phyloP scores from a whole-genome alignment of 2,888 invertebrate genomes.

The Phyllotreta cruciferae region DNA sequence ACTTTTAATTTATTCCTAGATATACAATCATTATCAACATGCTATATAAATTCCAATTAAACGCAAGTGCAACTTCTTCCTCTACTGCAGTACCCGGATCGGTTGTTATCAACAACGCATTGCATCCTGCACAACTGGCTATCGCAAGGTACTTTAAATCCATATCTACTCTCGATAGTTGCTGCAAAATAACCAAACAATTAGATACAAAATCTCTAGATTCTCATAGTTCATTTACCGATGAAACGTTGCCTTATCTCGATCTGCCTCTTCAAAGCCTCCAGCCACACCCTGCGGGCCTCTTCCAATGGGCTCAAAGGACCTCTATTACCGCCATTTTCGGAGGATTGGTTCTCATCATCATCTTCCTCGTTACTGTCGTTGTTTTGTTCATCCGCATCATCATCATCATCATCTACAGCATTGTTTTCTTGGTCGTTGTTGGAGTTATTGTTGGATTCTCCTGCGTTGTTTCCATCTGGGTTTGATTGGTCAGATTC shows the following conservation, averaged over 20 bases:
- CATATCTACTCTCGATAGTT: neutral
- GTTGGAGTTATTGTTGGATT: neutral
- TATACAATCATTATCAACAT: neutral
- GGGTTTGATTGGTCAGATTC: too few species aligned
- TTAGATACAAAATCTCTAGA: neutral
- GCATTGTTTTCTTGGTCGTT: neutral
- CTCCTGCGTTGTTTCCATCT: neutral
- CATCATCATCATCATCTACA: neutral
- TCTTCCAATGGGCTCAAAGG: neutral
- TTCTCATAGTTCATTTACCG: neutral
- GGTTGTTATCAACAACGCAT: constrained; percentile 11
- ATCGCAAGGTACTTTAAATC: neutral
- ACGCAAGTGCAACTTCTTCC: constrained; percentile 10
- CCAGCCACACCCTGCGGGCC: neutral
- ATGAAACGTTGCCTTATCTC: neutral
- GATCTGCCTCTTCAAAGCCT: neutral
- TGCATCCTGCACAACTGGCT: neutral
- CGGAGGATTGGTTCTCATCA: neutral
- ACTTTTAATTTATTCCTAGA: neutral
- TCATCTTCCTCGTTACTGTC: neutral
- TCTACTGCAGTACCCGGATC: constrained; percentile 14
- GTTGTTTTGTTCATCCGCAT: neutral
- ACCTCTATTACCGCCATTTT: neutral
- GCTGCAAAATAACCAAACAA: constrained; percentile 2
- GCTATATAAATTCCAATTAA: neutral